Base-by-base conservation (phyloP, 2,797 vertebrate genomes). In the Hippopotamyrus pictus region DNA sequence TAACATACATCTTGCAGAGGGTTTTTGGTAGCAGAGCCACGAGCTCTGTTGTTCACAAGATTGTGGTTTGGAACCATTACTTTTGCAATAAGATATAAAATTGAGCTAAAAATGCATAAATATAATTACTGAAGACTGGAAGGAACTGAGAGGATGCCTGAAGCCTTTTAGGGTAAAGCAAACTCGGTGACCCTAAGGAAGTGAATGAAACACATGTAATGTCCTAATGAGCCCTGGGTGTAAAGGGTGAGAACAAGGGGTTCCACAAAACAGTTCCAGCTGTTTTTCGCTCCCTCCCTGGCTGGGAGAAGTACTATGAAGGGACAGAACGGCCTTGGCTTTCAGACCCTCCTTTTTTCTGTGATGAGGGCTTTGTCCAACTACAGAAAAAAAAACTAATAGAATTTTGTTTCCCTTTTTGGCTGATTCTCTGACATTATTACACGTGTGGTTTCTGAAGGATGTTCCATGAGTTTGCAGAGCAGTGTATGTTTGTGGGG, bases 361-460 rank as follows among this genome's bases (percentile, higher is more conserved):
- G 51, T 9, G 51, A 37, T 86, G 48, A 53, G 48, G 7, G 9
- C 44, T 85, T 85, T 22, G 48, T 51, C 82, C 82, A 85, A 51
- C 44, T 85, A 48, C 83, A 48, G 22, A 6, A 53, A 85, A 84
- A 48, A 25, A 25, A 50, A 51, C 48, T 57, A 73, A 88, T 84
- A 88, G 88, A 73, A 83, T 88, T 88, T 73, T 86, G 87, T 88
- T 87, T n/a, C 92, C 48, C 90, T 25, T 51, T 90, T 76, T 37
- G 37, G 50, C 76, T 86, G 54, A 69, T 90, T 90, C 83, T 89
- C 19, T 73, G 90, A 94, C 94, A 92, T 92, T 73, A 92, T 90
- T 89, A 88, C 92, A 91, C 95, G 93, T 93, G 88, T 93, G 92
- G 93, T 93, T 92, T 92, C 91, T 94, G 92, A 59, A 79, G 86